phyloP scores from a whole-genome alignment of 2,113 vertebrate species.

The Leptobrachium ailaonicum region DNA sequence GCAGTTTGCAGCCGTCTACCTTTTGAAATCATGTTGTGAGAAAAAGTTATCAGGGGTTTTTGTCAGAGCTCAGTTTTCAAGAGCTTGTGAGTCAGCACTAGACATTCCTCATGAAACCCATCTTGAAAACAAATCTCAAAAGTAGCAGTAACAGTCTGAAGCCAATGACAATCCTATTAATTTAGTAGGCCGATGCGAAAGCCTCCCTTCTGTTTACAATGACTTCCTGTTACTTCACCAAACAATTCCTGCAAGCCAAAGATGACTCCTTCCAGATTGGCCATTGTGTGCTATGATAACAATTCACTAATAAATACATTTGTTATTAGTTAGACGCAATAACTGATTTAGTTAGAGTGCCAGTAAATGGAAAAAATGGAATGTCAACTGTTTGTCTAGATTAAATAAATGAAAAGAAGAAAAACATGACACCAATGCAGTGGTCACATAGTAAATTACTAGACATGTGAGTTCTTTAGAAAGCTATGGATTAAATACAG shows the following conservation, averaged over 20 bases:
- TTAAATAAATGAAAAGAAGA: background rate
- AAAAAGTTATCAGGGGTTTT: constrained; percentile 54
- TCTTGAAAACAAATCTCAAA: constrained; percentile 26
- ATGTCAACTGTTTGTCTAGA: background rate
- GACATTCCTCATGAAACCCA: constrained; percentile 34
- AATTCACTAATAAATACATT: constrained; percentile 7
- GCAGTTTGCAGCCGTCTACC: constrained; percentile 68
- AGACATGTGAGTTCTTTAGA: too few relatives aligned
- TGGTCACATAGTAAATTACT: too few relatives aligned
- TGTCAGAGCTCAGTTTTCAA: constrained; percentile 17
- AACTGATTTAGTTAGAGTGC: background rate
- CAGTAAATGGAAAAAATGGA: background rate
- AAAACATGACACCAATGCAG: too few relatives aligned
- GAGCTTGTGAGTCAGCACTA: constrained; percentile 30
- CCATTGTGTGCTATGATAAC: constrained; percentile 18
- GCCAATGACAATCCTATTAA: constrained; percentile 54
- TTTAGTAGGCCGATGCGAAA: constrained; percentile 65
- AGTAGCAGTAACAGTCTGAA: constrained; percentile 50
- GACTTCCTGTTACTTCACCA: constrained; percentile 65
- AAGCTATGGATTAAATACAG: too few relatives aligned
- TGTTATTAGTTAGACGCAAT: constrained; percentile 17
- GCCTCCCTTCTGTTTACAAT: constrained; percentile 67
- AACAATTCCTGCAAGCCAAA: constrained; percentile 57
- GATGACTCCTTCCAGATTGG: constrained; percentile 67
- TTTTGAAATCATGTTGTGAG: constrained; percentile 66